phyloP scores from a whole-genome alignment of 2,797 vertebrate species.

The Hafferia zeledoni region DNA sequence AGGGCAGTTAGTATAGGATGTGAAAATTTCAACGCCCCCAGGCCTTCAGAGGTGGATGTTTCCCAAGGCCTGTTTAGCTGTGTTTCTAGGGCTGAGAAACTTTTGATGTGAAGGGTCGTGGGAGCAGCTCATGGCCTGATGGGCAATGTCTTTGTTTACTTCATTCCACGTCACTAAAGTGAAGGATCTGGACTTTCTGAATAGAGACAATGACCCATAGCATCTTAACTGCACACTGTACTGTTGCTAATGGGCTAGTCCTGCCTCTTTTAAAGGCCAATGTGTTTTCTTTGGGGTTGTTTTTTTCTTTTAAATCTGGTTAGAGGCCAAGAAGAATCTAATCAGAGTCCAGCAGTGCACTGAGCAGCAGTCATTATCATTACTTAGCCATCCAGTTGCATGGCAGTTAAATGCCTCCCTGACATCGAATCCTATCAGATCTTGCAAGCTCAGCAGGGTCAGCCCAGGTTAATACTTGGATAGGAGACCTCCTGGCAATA shows the following conservation, averaged over 20 bases:
- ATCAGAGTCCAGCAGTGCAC: constrained; percentile 6
- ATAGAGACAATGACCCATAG: not conserved
- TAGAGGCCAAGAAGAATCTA: constrained; percentile 33
- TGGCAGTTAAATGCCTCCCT: not conserved
- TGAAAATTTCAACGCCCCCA: not conserved
- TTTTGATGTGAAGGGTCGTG: not conserved
- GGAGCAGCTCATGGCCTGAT: not conserved
- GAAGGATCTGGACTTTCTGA: constrained; percentile 1
- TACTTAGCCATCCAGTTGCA: constrained; percentile 25
- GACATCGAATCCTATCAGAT: too few relatives aligned
- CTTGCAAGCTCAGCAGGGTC: too few relatives aligned
- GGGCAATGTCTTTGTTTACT: not conserved
- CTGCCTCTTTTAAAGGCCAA: not conserved
- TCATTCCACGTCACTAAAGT: not conserved
- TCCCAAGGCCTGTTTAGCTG: not conserved
- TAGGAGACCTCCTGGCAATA: too few relatives aligned
- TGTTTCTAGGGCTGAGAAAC: not conserved
- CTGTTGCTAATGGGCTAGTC: not conserved
- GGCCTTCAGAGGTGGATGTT: not conserved
- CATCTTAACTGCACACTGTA: not conserved
- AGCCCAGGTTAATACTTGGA: too few relatives aligned
- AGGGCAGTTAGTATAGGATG: not conserved
- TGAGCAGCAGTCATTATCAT: constrained; percentile 5
- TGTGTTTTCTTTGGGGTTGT: not conserved
- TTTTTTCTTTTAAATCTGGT: not conserved